phyloP scores from a whole-genome alignment of 23 tunicate species.

The Trididemnum miniatum region DNA sequence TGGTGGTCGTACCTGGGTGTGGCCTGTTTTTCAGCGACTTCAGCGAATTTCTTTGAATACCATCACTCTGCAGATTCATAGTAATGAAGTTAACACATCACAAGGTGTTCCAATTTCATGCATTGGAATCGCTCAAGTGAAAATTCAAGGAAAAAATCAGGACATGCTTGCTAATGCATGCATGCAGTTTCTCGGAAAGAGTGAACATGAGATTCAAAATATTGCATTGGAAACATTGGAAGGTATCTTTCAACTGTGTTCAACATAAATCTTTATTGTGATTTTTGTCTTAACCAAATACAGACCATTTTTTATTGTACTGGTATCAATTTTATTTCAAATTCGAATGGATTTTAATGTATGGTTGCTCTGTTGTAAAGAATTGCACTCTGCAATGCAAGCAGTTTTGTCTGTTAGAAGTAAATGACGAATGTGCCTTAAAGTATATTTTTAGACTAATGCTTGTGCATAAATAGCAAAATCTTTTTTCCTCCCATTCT shows the following conservation, averaged over 20 bases:
- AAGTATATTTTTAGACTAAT: too few relatives aligned
- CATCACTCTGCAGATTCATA: slow-evolving; percentile 84
- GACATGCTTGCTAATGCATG: slow-evolving; percentile 94
- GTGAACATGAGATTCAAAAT: slow-evolving; percentile 64
- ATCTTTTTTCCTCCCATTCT: too few relatives aligned
- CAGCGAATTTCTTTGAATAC: slow-evolving; percentile 91
- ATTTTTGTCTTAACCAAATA: too few relatives aligned
- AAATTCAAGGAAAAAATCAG: slow-evolving; percentile 82
- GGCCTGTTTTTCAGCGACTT: slow-evolving; percentile 85
- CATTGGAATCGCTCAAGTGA: slow-evolving; percentile 94
- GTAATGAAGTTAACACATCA: slow-evolving; percentile 67
- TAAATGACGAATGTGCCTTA: too few relatives aligned
- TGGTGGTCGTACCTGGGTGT: slow-evolving; percentile 90
- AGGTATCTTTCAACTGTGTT: slow-evolving; percentile 31
- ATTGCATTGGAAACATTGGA: slow-evolving; percentile 95
- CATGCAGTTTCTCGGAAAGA: slow-evolving; percentile 94
- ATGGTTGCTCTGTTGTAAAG: too few relatives aligned
- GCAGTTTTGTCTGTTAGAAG: too few relatives aligned
- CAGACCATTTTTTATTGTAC: too few relatives aligned
- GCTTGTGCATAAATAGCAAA: too few relatives aligned
- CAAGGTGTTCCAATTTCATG: slow-evolving; percentile 95
- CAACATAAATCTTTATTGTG: too few relatives aligned
- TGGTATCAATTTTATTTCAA: too few relatives aligned
- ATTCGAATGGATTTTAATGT: too few relatives aligned
- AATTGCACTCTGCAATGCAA: too few relatives aligned